phyloP scores from a whole-genome alignment of 2,888 invertebrate species.

The Fragum sueziense region DNA sequence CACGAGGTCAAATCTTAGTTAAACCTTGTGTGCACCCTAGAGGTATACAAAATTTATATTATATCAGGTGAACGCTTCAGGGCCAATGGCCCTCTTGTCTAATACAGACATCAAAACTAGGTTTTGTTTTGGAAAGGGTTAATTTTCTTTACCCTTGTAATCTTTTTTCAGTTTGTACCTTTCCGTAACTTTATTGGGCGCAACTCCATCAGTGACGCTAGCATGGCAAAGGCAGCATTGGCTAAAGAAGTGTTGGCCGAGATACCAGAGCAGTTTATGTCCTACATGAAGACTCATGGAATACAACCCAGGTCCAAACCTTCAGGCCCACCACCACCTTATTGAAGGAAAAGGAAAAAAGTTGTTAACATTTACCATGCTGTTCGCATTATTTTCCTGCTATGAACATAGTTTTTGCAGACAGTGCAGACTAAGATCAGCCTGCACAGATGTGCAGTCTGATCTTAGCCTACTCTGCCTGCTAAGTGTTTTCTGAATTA shows the following conservation, averaged over 20 bases:
- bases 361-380: neutral
- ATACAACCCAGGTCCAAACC: constrained; percentile 65
- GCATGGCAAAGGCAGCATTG: constrained; percentile 79
- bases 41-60: neutral
- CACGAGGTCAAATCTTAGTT: too few species aligned
- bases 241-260: constrained; percentile 84
- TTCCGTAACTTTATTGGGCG: constrained; percentile 79
- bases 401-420: neutral
- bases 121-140: too few species aligned
- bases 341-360: neutral
- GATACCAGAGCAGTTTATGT: constrained; percentile 83
- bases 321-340: neutral
- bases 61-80: neutral
- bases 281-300: constrained; percentile 83
- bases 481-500: neutral
- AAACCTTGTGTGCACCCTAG: too few species aligned
- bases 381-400: neutral
- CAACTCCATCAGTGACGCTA: constrained; percentile 56
- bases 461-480: neutral
- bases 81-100: too few species aligned
- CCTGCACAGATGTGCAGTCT: neutral
- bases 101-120: too few species aligned
- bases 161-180: constrained; percentile 75
- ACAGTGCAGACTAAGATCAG: neutral
- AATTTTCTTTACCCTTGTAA: too few species aligned